Base-by-base conservation (phyloP, 1,140 invertebrate genomes). In the Drosophila parabipectinata region DNA sequence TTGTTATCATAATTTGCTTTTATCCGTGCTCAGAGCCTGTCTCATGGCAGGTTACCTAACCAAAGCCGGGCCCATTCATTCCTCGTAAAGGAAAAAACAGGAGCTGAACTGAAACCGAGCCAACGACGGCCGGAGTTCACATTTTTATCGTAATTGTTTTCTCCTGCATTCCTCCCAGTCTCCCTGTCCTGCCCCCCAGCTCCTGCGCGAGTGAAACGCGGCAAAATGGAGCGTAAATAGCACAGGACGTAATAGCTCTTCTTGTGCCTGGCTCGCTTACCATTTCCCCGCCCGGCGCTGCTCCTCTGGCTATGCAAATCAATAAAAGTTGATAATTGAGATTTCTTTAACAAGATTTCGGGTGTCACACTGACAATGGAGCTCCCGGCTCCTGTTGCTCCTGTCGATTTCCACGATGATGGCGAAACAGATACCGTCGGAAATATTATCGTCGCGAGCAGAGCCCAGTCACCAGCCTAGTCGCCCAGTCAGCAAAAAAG, bases 1-100 rank as follows among this genome's bases (percentile, higher is more conserved):
- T 87, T 87, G 83, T 87, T 87, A 87, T 87, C 83, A 87, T 87
- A 87, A 87, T 87, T 87, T 87, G 83, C 83, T 87, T 87, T 87
- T 87, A 87, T 87, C 83, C 83, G 74, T 78, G 78, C 82, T 88
- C 83, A 76, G 64, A 73, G 78, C 82, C 82, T 85, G 82, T 85
- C 75, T 66, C 67, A 69, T 57, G 67, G 67, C 78, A 73, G 72
- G 74, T 75, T 76, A 66, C 62, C 59, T 58, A 74, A 62, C 71
- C 68, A 62, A 62, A 68, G 41, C 41, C 41, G 4, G 41, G 66
- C 32, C 51, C 66, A 48, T 56, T 68, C 51, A 67, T 47, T 28
- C 50, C 28, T 6, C 32, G 44, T 47, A 44, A 41, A 30, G 1
- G 14, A 18, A 12, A 24, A 26, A 39, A 62, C 66, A 67, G 66